These are phyloP conservation scores for Rhodeus uyekii DNA, from an alignment of 2,797 vertebrate genomes.

Conservation along the genomic window DNA sequence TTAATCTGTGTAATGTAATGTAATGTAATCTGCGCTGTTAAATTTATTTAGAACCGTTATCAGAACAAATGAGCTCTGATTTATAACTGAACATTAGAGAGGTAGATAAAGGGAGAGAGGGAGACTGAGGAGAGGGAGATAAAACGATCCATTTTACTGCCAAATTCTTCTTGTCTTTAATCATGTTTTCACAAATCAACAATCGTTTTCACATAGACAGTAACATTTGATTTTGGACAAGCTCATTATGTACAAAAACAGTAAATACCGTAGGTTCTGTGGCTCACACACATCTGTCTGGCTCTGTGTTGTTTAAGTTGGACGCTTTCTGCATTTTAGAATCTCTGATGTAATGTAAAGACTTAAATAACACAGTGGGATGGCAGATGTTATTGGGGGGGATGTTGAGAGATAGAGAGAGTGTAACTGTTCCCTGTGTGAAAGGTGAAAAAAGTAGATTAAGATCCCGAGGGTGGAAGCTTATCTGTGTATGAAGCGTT, in stretches of 20 bases:
- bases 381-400: conserved; percentile 29
- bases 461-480: conserved; percentile 35
- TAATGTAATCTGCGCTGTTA: conserved; percentile 4
- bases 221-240: conserved; percentile 38
- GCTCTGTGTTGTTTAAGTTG: conserved; percentile 39
- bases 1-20: conserved; percentile 2
- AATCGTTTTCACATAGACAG: conserved; percentile 18
- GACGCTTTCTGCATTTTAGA: conserved; percentile 31
- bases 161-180: conserved; percentile 31
- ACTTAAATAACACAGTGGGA: conserved; percentile 31
- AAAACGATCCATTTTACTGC: conserved; percentile 27
- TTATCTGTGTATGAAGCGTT: conserved; percentile 36
- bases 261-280: conserved; percentile 22
- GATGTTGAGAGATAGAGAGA: conserved; percentile 2
- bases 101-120: neutral
- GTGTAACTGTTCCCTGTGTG: conserved; percentile 14
- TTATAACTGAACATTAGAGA: conserved; percentile 14
- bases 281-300: conserved; percentile 18
- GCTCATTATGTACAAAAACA: conserved; percentile 26
- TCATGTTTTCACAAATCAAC: conserved; percentile 21
- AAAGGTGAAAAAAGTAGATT: conserved; percentile 46
- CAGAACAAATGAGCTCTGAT: conserved; percentile 29
- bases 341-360: conserved; percentile 37
- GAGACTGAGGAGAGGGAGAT: conserved; percentile 12
- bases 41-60: conserved; percentile 23